Percentiles rank a stretch among this genome's conserved stretches.
Evolutionary conservation across 2,113 vertebrate genomes (phyloP).

Genomic region (Chaetodon auriga): DNA sequence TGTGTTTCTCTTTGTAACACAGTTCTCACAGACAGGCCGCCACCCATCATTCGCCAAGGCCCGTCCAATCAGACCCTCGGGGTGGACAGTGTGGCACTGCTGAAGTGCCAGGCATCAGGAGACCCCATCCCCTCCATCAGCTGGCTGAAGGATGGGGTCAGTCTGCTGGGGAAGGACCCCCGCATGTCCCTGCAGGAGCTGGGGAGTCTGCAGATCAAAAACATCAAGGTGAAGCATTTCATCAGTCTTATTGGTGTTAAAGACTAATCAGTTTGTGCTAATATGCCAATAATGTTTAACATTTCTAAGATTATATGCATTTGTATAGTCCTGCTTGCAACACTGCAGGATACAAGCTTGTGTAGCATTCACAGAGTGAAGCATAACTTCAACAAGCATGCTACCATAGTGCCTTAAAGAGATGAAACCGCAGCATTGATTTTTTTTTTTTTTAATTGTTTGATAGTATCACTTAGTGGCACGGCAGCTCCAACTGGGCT

Average conservation of each 20-base stretch:
- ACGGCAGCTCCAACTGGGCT: conserved; percentile 63
- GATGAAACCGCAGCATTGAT: conserved; percentile 82
- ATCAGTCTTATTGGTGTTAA: not conserved
- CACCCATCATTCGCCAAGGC: conserved; percentile 97
- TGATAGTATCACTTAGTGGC: conserved; percentile 82
- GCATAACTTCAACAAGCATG: conserved; percentile 63
- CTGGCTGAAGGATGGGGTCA: conserved; percentile 97
- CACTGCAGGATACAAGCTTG: conserved; percentile 12
- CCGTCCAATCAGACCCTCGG: conserved; percentile 95
- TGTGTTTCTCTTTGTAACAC: conserved; percentile 34
- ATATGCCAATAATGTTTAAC: not conserved
- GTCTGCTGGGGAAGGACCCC: conserved; percentile 93
- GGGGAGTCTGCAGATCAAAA: conserved; percentile 95
- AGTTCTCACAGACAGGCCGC: conserved; percentile 97
- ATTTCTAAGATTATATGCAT: not conserved
- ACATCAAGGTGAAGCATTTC: conserved; percentile 86
- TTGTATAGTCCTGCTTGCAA: not conserved
- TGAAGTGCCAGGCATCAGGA: conserved; percentile 96
- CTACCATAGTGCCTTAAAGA: conserved; percentile 68
- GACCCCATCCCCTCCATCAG: conserved; percentile 95
- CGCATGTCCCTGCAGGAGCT: conserved; percentile 93
- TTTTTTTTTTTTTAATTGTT: conserved; percentile 73
- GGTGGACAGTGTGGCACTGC: conserved; percentile 91
- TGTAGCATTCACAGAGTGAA: conserved; percentile 52
- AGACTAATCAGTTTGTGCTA: not conserved